Conservation (phyloP, 2,113 vertebrate species). For the Elephas maximus region DNA sequence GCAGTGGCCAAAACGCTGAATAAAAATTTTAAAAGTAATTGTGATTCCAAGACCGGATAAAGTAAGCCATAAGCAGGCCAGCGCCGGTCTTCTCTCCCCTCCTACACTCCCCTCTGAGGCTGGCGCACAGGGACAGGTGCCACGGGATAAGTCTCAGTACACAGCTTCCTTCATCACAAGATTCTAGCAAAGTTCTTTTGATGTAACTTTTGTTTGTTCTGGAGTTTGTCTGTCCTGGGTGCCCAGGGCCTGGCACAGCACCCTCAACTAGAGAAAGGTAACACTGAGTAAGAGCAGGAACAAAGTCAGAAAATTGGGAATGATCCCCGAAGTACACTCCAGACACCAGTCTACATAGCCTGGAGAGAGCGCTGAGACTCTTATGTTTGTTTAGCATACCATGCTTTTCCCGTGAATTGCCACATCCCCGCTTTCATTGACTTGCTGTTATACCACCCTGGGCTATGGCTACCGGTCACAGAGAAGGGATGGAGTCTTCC, state of each 20-base stretch:
- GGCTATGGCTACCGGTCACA: not conserved
- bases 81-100: rapidly evolving
- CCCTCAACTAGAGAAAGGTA: not conserved
- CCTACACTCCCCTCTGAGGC: rapidly evolving
- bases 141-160: not conserved
- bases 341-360: no score
- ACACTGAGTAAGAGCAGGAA: not conserved
- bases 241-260: no score
- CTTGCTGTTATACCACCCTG: not conserved
- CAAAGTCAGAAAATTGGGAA: not conserved
- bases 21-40: not conserved
- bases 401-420: not conserved
- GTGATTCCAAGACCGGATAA: not conserved
- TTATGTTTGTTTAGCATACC: not conserved
- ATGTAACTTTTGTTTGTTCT: not conserved
- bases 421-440: not conserved
- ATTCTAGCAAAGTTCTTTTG: not conserved
- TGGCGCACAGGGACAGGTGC: not conserved
- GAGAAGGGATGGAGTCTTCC: not conserved
- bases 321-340: not conserved
- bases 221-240: not conserved
- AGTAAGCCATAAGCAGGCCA: not conserved
- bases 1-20: not conserved
- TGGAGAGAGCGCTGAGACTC: not conserved
- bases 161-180: rapidly evolving